Evolutionary conservation across 2,113 vertebrate species (phyloP).

Genomic region (Ovibos moschatus): DNA sequence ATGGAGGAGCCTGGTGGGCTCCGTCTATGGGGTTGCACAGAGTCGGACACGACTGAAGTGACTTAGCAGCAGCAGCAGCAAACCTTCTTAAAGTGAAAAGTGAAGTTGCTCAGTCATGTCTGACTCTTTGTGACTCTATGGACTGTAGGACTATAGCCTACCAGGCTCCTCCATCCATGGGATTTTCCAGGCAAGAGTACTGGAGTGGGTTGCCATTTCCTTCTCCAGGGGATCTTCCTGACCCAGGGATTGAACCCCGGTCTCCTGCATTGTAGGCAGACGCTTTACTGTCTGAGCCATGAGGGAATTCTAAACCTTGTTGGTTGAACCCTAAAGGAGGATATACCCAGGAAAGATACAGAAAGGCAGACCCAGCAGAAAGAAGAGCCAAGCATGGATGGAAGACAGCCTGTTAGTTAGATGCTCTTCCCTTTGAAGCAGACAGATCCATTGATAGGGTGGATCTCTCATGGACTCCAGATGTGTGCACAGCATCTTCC

Average conservation of each 20-base stretch:
- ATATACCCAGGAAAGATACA: not conserved
- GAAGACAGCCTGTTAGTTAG: not conserved
- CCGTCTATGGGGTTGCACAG: too few relatives aligned
- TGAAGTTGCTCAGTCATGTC: not conserved
- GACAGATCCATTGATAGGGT: not conserved
- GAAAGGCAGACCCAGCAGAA: not conserved
- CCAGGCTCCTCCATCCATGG: not conserved
- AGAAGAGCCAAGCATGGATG: not conserved
- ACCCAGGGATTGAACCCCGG: not conserved
- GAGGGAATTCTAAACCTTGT: not conserved
- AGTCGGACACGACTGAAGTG: accelerated
- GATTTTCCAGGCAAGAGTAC: not conserved
- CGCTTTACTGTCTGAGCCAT: not conserved
- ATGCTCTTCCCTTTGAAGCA: not conserved
- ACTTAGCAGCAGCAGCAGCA: too few relatives aligned
- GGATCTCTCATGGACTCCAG: not conserved
- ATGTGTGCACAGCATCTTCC: not conserved
- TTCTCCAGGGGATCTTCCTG: not conserved
- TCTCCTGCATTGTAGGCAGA: not conserved
- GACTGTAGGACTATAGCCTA: not conserved
- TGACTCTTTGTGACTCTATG: not conserved
- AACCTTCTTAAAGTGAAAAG: not conserved
- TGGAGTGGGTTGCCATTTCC: not conserved
- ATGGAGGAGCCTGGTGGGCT: too few relatives aligned
- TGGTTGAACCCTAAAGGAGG: not conserved